A percentile compares a stretch with the other conserved stretches of the same genome.
phyloP scores from a whole-genome alignment of 2,888 invertebrate species.

The Pelosia muscerda region DNA sequence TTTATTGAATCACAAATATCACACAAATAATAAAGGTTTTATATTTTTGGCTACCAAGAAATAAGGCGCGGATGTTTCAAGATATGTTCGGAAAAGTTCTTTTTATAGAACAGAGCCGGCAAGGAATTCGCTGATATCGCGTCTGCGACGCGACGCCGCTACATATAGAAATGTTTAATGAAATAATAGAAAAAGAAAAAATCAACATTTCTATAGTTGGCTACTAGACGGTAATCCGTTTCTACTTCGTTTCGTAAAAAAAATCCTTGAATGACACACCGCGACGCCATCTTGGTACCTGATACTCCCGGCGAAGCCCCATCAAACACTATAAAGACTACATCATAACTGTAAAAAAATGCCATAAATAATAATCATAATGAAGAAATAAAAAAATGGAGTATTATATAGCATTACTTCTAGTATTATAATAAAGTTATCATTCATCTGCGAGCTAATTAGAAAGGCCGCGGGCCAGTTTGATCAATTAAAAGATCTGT shows the following conservation, averaged over 20 bases:
- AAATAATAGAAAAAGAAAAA: neutral
- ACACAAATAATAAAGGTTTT: slow-evolving; percentile 14
- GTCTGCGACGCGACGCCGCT: no score
- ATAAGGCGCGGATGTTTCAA: slow-evolving; percentile 16
- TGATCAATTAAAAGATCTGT: slow-evolving; percentile 30
- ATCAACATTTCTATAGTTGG: neutral
- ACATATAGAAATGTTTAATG: no score
- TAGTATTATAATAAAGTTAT: slow-evolving; percentile 22
- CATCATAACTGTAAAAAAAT: neutral
- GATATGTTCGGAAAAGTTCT: slow-evolving; percentile 22
- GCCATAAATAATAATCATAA: slow-evolving; percentile 6
- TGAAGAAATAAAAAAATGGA: slow-evolving; percentile 5
- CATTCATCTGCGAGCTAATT: slow-evolving; percentile 27
- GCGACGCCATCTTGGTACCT: neutral
- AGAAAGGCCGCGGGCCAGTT: slow-evolving; percentile 26
- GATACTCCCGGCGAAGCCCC: neutral
- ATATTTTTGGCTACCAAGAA: slow-evolving; percentile 17
- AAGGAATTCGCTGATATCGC: no score
- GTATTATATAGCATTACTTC: slow-evolving; percentile 18
- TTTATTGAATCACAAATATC: slow-evolving; percentile 38
- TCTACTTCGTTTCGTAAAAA: neutral
- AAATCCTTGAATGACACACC: neutral
- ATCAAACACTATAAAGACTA: neutral
- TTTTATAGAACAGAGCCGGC: slow-evolving; percentile 10
- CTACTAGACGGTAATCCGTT: neutral